phyloP scores from a whole-genome alignment of 2,113 vertebrate genomes.

The Casuarius casuarius region DNA sequence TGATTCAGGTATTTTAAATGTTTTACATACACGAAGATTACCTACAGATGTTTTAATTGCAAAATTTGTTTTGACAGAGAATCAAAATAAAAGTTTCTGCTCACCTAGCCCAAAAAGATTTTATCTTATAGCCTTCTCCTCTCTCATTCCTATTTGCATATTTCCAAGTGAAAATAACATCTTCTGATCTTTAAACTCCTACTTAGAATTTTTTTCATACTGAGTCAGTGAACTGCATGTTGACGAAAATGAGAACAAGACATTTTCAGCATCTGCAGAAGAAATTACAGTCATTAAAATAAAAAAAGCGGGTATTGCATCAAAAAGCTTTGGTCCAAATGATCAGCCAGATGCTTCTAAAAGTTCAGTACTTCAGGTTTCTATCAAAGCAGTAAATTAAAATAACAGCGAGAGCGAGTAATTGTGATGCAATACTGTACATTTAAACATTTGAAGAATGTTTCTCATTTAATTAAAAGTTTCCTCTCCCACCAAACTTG shows the following conservation, averaged over 20 bases:
- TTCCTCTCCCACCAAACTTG: neutral
- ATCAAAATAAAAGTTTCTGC: neutral
- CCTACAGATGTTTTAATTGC: slow-evolving; percentile 11
- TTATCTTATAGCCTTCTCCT: neutral
- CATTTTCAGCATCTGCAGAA: slow-evolving; percentile 24
- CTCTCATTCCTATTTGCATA: slow-evolving; percentile 26
- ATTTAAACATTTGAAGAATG: neutral
- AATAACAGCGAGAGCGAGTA: neutral
- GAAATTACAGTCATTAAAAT: neutral
- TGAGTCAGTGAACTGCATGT: slow-evolving; percentile 25
- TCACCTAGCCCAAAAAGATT: slow-evolving; percentile 26
- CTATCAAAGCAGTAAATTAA: neutral
- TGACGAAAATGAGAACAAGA: slow-evolving; percentile 32
- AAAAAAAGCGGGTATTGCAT: neutral
- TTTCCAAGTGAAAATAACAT: slow-evolving; percentile 45
- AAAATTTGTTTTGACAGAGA: slow-evolving; percentile 21
- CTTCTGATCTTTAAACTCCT: slow-evolving; percentile 14
- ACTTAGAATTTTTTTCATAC: slow-evolving; percentile 15
- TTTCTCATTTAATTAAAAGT: neutral
- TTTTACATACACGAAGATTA: neutral
- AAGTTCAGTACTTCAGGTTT: neutral
- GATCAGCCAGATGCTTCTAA: neutral
- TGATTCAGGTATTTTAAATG: neutral
- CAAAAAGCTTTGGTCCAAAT: neutral
- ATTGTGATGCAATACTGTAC: neutral